Conservation (phyloP, 2,888 invertebrate species). For the Drosophila rubida region DNA sequence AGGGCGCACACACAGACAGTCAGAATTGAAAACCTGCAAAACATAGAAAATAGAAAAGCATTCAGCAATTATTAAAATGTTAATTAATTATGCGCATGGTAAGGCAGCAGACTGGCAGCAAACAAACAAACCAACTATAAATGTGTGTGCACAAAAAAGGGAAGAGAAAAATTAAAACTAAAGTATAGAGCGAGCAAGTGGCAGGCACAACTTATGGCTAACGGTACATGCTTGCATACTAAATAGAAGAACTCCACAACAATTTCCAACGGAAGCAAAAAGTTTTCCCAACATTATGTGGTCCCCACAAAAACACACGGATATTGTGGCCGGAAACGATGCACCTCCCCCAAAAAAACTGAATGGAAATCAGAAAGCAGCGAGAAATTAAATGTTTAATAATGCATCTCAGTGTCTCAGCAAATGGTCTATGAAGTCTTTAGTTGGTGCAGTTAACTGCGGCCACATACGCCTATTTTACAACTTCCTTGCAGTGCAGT, state of each 20-base stretch:
- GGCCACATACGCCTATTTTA: conserved; percentile 14
- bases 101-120: conserved; percentile 30
- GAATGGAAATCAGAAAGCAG: background rate
- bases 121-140: conserved; percentile 20
- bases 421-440: conserved; percentile 12
- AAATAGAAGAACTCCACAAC: conserved; percentile 40
- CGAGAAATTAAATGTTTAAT: conserved; percentile 6
- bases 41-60: conserved; percentile 71
- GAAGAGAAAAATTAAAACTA: conserved; percentile 68
- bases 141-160: conserved; percentile 24
- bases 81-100: conserved; percentile 78
- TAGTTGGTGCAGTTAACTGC: conserved; percentile 25
- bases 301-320: conserved; percentile 38
- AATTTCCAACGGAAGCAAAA: conserved; percentile 71
- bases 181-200: conserved; percentile 51
- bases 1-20: background rate
- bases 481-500: conserved; percentile 40
- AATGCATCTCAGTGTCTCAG: conserved; percentile 5
- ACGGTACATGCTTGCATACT: conserved; percentile 53
- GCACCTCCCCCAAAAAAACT: conserved; percentile 17
- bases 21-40: conserved; percentile 68
- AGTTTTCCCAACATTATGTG: conserved; percentile 59
- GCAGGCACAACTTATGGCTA: conserved; percentile 44
- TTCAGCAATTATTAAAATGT: conserved; percentile 63
- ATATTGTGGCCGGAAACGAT: conserved; percentile 64